Base-by-base conservation (phyloP, 1,140 invertebrate species). In the Platorchestia sp. region DNA sequence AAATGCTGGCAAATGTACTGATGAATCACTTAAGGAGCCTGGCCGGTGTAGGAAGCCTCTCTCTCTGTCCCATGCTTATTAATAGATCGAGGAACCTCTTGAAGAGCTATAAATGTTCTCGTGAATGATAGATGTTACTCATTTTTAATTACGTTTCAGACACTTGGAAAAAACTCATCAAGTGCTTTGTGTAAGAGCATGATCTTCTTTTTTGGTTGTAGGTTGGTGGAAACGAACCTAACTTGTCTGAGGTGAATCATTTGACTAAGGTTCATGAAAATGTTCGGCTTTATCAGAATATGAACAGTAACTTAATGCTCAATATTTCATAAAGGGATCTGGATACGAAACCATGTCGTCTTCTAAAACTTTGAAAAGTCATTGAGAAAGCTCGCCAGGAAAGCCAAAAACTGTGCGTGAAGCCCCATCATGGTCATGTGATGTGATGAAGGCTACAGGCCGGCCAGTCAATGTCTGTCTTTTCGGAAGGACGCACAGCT, bases 1-100 rank as follows among this genome's bases (percentile, higher is more conserved):
- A 89, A 89, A 89, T 89, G 43, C 87, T 42, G 41, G 41, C n/a
- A 89, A 89, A 89, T 89, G 87, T 41, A 89, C n/a, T 41, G 87
- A 89, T 89, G 87, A 43, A 89, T 89, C 87, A 89, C 87, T 89
- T 75, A 75, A 75, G 59, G 27, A 75, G 36, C 27, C 27, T 27
- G 10, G 59, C 59, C 59, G 59, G 59, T 22, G 59, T 75, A 75
- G 59, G 14, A 90, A 41, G 87, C 87, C 41, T 90, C 41, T 90
- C 41, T 6, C 19, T 90, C 10, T 44, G 87, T 90, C 87, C 0
- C 87, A 6, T 90, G 22, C 87, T 44, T 36, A 75, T 75, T 22
- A 75, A 75, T 75, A 75, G 27, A 1, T 22, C 59, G 10, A 36
- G 36, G 10, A 36, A 36, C 59, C 27, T 75, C 59, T 75, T 75